A percentile compares a stretch with the other conserved stretches of the same genome.
phyloP scores from a whole-genome alignment of 1,140 invertebrate species.

The Diabrotica virgifera region DNA sequence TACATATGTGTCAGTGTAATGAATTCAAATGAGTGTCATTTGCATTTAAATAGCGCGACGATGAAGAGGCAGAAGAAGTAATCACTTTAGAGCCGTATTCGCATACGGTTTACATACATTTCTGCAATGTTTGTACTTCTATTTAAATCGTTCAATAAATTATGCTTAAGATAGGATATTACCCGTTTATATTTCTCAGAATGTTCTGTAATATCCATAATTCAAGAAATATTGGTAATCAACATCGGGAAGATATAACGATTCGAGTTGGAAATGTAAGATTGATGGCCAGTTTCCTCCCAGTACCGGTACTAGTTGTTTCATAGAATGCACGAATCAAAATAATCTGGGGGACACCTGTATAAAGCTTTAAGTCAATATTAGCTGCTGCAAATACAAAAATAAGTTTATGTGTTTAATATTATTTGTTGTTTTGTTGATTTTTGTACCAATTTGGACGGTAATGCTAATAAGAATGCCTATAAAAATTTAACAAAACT shows the following conservation, averaged over 20 bases:
- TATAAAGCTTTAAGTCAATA: no score
- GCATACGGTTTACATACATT: slow-evolving; percentile 18
- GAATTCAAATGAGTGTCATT: slow-evolving; percentile 15
- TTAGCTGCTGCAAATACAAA: no score
- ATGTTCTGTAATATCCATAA: slow-evolving; percentile 1
- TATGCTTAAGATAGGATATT: not conserved
- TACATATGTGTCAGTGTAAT: slow-evolving; percentile 9
- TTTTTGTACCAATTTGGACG: no score
- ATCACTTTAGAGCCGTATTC: slow-evolving; percentile 15
- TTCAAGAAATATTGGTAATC: not conserved
- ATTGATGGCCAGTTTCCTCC: no score
- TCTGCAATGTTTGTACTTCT: slow-evolving; percentile 6
- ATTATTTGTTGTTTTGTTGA: no score
- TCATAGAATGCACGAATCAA: no score
- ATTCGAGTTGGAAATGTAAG: no score
- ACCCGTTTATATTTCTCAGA: not conserved
- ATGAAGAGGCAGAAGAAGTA: slow-evolving; percentile 6
- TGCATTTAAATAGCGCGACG: slow-evolving; percentile 8
- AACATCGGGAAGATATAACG: not conserved
- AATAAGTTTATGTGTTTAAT: no score
- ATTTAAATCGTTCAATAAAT: slow-evolving; percentile 1
- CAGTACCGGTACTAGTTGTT: no score
- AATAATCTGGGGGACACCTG: no score
- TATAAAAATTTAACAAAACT: no score
- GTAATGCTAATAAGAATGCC: no score